Base-by-base conservation (phyloP, 2,113 vertebrate genomes). In the Grantiella picta region DNA sequence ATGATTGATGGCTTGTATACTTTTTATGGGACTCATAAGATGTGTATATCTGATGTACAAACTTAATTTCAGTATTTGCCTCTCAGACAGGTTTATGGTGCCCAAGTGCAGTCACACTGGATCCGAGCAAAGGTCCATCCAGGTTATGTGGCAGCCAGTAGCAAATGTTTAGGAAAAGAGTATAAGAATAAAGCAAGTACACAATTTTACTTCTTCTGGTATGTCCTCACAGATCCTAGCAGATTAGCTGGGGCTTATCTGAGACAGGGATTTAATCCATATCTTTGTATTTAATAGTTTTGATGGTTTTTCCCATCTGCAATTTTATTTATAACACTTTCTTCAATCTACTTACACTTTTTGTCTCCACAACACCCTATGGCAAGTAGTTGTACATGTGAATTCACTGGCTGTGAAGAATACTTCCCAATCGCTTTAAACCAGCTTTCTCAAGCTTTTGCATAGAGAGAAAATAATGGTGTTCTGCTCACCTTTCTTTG, bases 1-100 rank as follows among this genome's bases (percentile, higher is more conserved):
- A 72, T 64, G 79, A 95, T 84, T 90, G 61, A 78, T 33, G 45
- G 72, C 81, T 94, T 72, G 59, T 78, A 82, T 80, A 91, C 7
- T 59, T 95, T 96, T 96, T 92, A 96, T 94, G 65, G 44, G 76
- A 75, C 64, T 89, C 78, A 66, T 52, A 86, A 79, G 96, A 92
- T 75, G 89, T 9, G 14, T 33, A 19, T 93, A 92, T 91, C 95
- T 95, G 89, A 82, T 87, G 94, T 80, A 87, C 86, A 91, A 92
- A 93, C 66, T 49, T 73, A 60, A 66, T 94, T 94, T 95, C 85
- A 91, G 80, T 82, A 64, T 80, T 84, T 94, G 85, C 77, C 90
- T 91, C 52, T 87, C 89, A 83, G 56, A 69, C 82, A 85, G 47
- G 93, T 95, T 87, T 96, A 85, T 77, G 63, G 76, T 25, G 7